Conservation (phyloP, 2,797 vertebrate species). For the Esox masquinongy region DNA sequence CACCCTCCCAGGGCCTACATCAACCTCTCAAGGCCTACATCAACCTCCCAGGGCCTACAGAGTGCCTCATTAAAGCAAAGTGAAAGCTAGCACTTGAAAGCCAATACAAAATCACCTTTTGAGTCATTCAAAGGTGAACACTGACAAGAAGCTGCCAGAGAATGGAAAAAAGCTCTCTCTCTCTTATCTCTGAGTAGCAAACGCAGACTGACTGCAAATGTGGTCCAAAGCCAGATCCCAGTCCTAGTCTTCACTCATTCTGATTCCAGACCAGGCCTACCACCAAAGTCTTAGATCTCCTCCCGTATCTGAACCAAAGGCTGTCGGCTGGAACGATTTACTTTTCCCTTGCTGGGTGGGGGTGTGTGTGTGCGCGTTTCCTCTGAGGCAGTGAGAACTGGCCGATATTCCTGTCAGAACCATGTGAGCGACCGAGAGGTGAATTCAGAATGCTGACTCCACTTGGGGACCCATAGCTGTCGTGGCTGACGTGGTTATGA, state of each 20-base stretch:
- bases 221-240: neutral
- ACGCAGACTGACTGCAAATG: slow-evolving; percentile 15
- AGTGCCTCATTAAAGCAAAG: slow-evolving; percentile 47
- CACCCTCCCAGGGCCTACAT: no score
- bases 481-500: slow-evolving; percentile 47
- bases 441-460: slow-evolving; percentile 48
- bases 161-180: slow-evolving; percentile 1
- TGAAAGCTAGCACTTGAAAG: slow-evolving; percentile 50
- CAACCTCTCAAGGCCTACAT: no score
- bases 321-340: neutral
- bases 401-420: slow-evolving; percentile 19
- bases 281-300: slow-evolving; percentile 22
- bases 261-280: slow-evolving; percentile 15
- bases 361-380: neutral
- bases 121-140: slow-evolving; percentile 37
- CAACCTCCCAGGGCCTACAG: slow-evolving; percentile 21
- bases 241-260: slow-evolving; percentile 29
- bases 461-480: slow-evolving; percentile 51
- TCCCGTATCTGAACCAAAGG: slow-evolving; percentile 27
- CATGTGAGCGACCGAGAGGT: slow-evolving; percentile 32
- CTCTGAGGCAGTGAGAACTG: neutral
- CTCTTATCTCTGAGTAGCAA: slow-evolving; percentile 45
- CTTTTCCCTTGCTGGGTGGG: slow-evolving; percentile 15
- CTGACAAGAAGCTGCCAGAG: slow-evolving; percentile 45
- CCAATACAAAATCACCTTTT: slow-evolving; percentile 55